phyloP scores from a whole-genome alignment of 1,140 invertebrate species.

The Bombus polaris region DNA sequence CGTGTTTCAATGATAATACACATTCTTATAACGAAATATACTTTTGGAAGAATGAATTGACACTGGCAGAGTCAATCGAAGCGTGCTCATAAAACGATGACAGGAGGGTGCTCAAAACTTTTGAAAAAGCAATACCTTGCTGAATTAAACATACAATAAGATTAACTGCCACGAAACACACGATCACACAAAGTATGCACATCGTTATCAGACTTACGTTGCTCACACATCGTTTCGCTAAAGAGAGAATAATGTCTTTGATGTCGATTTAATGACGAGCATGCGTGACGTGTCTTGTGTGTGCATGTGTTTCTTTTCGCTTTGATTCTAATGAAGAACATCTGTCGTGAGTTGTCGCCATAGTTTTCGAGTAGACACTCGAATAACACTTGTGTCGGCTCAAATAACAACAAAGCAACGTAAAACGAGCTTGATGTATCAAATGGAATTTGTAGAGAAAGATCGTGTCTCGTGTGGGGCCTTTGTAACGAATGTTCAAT shows the following conservation, averaged over 20 bases:
- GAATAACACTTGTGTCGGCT: background rate
- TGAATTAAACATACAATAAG: background rate
- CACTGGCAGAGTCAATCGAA: background rate
- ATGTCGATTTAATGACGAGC: slow-evolving; percentile 24
- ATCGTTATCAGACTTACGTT: slow-evolving; percentile 59
- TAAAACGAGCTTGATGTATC: too few relatives aligned
- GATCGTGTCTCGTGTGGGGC: background rate
- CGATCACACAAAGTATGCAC: slow-evolving; percentile 61
- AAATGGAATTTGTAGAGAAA: background rate
- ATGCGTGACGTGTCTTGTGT: slow-evolving; percentile 20
- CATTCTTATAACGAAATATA: background rate
- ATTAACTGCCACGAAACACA: slow-evolving; percentile 49
- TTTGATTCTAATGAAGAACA: background rate
- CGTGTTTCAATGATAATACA: background rate
- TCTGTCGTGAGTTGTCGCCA: background rate
- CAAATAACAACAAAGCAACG: background rate
- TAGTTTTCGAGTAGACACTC: background rate
- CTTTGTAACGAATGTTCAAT: background rate
- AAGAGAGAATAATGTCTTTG: slow-evolving; percentile 36
- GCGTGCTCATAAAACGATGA: slow-evolving; percentile 22
- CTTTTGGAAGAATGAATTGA: background rate
- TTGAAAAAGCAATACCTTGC: slow-evolving; percentile 32
- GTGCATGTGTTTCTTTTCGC: slow-evolving; percentile 14
- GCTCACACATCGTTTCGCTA: slow-evolving; percentile 42
- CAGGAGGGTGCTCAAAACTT: slow-evolving; percentile 16